Conservation (phyloP, 2,888 invertebrate genomes). For the Drepanosiphum platanoidis region DNA sequence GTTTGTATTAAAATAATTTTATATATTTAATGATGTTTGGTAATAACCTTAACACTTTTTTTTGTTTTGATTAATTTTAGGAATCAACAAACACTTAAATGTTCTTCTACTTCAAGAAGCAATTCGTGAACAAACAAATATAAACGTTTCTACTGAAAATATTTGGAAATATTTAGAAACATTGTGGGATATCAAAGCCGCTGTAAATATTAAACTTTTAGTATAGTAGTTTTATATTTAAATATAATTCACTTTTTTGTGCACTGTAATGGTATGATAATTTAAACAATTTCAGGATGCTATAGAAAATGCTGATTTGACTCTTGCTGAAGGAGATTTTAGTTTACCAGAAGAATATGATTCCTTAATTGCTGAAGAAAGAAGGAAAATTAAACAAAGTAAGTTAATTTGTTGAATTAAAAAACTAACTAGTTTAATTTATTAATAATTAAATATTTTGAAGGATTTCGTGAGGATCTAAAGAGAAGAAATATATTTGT, state of each 20-base stretch:
- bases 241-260: not conserved
- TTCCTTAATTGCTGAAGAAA: not conserved
- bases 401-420: not conserved
- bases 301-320: not conserved
- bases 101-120: conserved; percentile 2
- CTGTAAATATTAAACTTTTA: not conserved
- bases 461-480: conserved; percentile 4
- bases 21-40: too few relatives aligned
- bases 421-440: not conserved
- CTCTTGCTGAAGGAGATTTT: not conserved
- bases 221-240: not conserved
- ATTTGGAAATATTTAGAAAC: conserved; percentile 38
- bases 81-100: conserved; percentile 44
- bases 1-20: too few relatives aligned
- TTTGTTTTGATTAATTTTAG: conserved; percentile 3
- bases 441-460: not conserved
- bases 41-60: too few relatives aligned
- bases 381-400: conserved; percentile 1
- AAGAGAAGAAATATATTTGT: not conserved
- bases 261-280: not conserved
- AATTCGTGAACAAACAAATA: not conserved
- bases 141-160: not conserved
- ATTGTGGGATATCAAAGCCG: conserved; percentile 1
- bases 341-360: conserved; percentile 17
- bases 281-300: conserved; percentile 14